phyloP scores from a whole-genome alignment of 2,888 invertebrate genomes.

The Spilosoma lubricipeda region DNA sequence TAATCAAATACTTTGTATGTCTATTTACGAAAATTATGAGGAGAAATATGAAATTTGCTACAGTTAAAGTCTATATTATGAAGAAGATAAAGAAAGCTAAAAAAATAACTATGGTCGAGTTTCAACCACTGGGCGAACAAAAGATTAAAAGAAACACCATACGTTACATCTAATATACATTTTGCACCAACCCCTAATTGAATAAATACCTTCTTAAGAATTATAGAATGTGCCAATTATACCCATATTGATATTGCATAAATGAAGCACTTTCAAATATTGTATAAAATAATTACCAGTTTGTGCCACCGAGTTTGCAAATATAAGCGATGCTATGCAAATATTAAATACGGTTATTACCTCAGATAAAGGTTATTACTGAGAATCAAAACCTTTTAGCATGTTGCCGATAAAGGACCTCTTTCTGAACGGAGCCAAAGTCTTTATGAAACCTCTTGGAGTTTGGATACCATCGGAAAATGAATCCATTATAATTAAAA shows the following conservation, averaged over 20 bases:
- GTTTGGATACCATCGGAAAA: slow-evolving; percentile 70
- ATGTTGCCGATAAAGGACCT: slow-evolving; percentile 61
- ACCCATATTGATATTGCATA: neutral
- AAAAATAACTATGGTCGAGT: too few species aligned
- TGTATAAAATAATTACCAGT: neutral
- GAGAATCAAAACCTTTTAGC: neutral
- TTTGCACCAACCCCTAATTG: too few species aligned
- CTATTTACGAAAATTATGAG: too few species aligned
- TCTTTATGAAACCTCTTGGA: slow-evolving; percentile 75
- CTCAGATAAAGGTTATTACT: neutral
- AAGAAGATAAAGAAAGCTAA: too few species aligned
- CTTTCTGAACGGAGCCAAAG: slow-evolving; percentile 73
- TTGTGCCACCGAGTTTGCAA: neutral
- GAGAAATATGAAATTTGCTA: too few species aligned
- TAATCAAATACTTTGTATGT: too few species aligned
- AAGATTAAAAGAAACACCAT: too few species aligned
- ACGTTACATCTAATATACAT: too few species aligned
- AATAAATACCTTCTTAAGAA: neutral
- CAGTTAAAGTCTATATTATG: too few species aligned
- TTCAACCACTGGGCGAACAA: too few species aligned
- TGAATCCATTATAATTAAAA: slow-evolving; percentile 56
- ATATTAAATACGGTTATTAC: neutral
- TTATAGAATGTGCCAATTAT: neutral
- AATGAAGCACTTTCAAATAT: neutral
- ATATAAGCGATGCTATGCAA: neutral